Base-by-base conservation (phyloP, 2,797 vertebrate genomes). In the Calcarius lapponicus region DNA sequence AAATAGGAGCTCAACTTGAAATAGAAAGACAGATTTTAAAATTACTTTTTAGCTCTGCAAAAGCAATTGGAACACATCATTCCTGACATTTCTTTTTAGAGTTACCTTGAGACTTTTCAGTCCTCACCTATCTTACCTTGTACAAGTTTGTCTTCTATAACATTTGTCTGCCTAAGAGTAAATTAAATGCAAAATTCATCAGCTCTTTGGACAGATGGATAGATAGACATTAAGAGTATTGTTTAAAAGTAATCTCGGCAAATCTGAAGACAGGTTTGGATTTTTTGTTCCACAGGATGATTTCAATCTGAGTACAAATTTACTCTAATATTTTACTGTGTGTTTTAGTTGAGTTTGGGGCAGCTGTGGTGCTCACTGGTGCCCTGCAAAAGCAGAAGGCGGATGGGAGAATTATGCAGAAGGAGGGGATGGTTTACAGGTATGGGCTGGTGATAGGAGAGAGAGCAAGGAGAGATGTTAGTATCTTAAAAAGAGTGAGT, bases 1-100 rank as follows among this genome's bases (percentile, higher is more conserved):
- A 51, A 74, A 65, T n/a, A 17, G 4, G 6, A 78, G 50, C 69
- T 76, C 75, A 80, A 80, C 22, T 3, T 79, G 50, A 89, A 89
- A 85, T 32, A 83, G 71, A 76, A 71, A 76, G 40, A 12, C 29
- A 50, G 42, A 43, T 72, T 94, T 93, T 89, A 12, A 80, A 91
- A 91, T 86, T 5, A 69, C 42, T 92, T 86, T 67, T 86, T 74
- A 2, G 0, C 50, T 90, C 34, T 75, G 54, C 22, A 36, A 56
- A 73, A 90, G 57, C 47, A 92, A 94, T 83, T 50, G 61, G 62
- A 87, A 91, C 47, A 42, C 76, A 84, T 86, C 3, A 85, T 76
- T 87, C 78, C 51, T 78, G 84, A 80, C 71, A 34, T 57, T 88
- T 92, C 81, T 91, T 91, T 89, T 91, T 82, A 85, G 58, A 70